Evolutionary conservation across 2,113 vertebrate species (phyloP), one percentile per base, ranked within the genome.

Genomic region (Scalopus aquaticus): DNA sequence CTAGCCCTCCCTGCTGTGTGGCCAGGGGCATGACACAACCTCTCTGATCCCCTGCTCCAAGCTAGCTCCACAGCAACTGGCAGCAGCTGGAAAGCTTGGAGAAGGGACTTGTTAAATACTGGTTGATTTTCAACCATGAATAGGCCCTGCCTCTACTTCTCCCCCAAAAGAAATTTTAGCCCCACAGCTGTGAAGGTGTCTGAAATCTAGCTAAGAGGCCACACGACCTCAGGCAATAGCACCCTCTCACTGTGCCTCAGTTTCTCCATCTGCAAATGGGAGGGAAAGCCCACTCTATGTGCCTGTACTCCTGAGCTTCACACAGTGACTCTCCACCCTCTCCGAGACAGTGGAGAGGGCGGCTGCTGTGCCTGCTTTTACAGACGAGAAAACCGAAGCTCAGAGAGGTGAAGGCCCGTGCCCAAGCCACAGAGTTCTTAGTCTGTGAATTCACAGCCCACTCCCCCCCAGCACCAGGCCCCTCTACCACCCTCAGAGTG

Each of bases 21-120:
- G 51, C 10, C n/a, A 28, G 15, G 46, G 46, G 0, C 32, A 9
- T 0, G 0, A 9, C 39, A 13, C 44, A 32, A 6, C 51, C n/a
- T 84, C 67, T 90, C 94, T 26, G 64, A 37, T 60, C 26, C 35
- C 49, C 64, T 58, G n/a, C 46, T 65, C 19, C 2, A 22, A 39
- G 11, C 76, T 16, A 65, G 28, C 30, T 42, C 49, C 42, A 22
- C 24, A 2, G 26, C 32, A 19, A 16, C 12, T 0, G 28, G 22
- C 30, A 60, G 35, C 5, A 62, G 39, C 58, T 19, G 56, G 19
- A 54, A 51, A 44, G 30, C 39, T 16, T 10, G 67, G 46, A 54
- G 42, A 78, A 54, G 51, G 37, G 22, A 30, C 19, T 62, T 16
- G n/a, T 62, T 46, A 39, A 7, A 35, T 15, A 37, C 64, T n/a